Conservation (phyloP, 1,140 invertebrate species). For the Aphaenogaster rudis region DNA sequence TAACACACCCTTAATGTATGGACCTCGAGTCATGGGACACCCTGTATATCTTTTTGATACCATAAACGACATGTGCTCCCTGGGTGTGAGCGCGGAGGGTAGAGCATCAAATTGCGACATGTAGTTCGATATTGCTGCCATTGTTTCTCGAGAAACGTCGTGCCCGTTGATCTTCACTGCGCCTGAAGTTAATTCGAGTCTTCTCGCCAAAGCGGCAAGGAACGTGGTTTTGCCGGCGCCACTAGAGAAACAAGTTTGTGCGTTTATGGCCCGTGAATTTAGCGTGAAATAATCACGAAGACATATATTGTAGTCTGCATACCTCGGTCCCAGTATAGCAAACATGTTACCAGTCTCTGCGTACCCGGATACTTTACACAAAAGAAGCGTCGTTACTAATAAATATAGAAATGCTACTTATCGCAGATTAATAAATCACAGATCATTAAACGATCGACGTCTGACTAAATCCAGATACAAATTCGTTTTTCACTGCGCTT, state of each 20-base stretch:
- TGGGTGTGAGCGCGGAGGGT: conserved; percentile 62
- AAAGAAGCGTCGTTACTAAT: conserved; percentile 6
- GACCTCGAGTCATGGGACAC: no score
- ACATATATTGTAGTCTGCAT: conserved; percentile 18
- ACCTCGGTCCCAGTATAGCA: conserved; percentile 77
- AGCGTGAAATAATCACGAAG: conserved; percentile 1
- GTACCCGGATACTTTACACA: conserved; percentile 65
- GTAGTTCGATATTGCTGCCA: conserved; percentile 68
- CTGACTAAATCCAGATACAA: neutral
- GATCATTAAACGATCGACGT: neutral
- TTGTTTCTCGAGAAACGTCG: conserved; percentile 49
- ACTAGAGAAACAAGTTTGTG: conserved; percentile 76
- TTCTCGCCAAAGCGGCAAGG: conserved; percentile 88
- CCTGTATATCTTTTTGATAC: conserved; percentile 52
- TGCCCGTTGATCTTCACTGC: conserved; percentile 67
- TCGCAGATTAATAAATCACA: neutral
- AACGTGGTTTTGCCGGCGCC: conserved; percentile 95
- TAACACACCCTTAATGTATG: no score
- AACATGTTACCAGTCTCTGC: conserved; percentile 70
- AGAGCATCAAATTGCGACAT: conserved; percentile 70
- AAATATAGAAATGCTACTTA: neutral
- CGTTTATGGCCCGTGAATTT: neutral
- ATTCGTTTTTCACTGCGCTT: neutral
- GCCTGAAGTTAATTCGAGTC: conserved; percentile 53
- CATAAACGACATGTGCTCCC: conserved; percentile 72